Evolutionary conservation across 2,113 vertebrate genomes (phyloP).

Genomic region (Lepus timidus): DNA sequence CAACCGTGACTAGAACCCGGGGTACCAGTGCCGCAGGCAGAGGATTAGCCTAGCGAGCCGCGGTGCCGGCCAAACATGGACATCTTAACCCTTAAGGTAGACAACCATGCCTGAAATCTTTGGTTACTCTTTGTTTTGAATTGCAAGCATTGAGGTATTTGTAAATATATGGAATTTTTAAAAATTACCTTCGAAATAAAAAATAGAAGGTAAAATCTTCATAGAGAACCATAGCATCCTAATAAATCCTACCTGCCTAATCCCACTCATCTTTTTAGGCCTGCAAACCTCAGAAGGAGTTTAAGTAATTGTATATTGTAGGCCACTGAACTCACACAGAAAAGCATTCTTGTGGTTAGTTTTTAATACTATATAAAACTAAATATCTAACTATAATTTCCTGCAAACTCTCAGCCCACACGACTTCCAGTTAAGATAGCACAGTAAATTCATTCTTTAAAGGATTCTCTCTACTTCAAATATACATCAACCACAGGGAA

Average conservation of each 20-base stretch:
- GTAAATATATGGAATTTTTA: constrained; percentile 5
- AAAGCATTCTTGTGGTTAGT: constrained; percentile 73
- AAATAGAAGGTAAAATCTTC: constrained; percentile 61
- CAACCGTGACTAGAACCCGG: too few relatives aligned
- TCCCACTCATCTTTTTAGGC: constrained; percentile 46
- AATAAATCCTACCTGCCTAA: constrained; percentile 72
- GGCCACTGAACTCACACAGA: constrained; percentile 67
- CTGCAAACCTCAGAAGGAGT: constrained; percentile 33
- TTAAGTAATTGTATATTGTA: constrained; percentile 54
- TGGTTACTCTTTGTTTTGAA: constrained; percentile 3
- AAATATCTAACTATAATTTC: constrained; percentile 70
- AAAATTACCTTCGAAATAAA: constrained; percentile 57
- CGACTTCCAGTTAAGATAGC: constrained; percentile 64
- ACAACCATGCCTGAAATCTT: not conserved
- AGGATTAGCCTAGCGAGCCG: too few relatives aligned
- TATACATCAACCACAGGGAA: constrained; percentile 49
- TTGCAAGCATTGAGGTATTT: constrained; percentile 16
- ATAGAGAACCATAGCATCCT: not conserved
- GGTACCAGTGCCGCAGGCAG: too few relatives aligned
- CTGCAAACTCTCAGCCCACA: constrained; percentile 63
- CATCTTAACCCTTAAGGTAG: too few relatives aligned
- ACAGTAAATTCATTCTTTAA: constrained; percentile 57
- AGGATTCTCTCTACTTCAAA: constrained; percentile 53
- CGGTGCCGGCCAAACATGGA: too few relatives aligned
- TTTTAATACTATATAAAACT: constrained; percentile 72